Evolutionary conservation across 2,797 vertebrate genomes (phyloP).

Genomic region (Enteromius argenteus): DNA sequence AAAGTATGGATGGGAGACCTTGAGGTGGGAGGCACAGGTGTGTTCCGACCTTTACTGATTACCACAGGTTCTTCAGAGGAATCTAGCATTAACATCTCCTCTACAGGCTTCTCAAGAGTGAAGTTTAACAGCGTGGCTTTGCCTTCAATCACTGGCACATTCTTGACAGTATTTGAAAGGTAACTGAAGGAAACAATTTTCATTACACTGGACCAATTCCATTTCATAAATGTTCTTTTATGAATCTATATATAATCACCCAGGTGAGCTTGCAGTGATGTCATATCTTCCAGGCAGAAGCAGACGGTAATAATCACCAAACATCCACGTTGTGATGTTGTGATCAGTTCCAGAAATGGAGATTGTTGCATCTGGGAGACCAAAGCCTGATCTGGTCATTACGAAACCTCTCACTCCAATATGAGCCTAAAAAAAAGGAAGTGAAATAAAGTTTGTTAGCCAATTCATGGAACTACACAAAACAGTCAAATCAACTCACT

Average conservation of each 20-base stretch:
- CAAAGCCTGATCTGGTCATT: constrained; percentile 78
- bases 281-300: constrained; percentile 91
- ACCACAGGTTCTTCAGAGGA: constrained; percentile 75
- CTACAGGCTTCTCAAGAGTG: constrained; percentile 76
- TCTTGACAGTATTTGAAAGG: constrained; percentile 74
- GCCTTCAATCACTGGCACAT: constrained; percentile 83
- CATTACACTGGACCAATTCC: background rate
- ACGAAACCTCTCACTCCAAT: constrained; percentile 92
- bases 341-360: constrained; percentile 86
- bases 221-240: background rate
- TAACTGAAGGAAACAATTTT: constrained; percentile 59
- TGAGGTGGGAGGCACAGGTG: background rate
- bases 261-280: constrained; percentile 83
- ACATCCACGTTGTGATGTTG: constrained; percentile 86
- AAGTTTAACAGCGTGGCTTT: constrained; percentile 86
- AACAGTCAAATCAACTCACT: constrained; percentile 73
- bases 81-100: constrained; percentile 63
- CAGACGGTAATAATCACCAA: constrained; percentile 91
- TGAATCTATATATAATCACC: constrained; percentile 75
- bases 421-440: constrained; percentile 81
- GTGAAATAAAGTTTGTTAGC: background rate
- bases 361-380: constrained; percentile 78
- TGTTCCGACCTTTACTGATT: background rate
- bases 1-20: constrained; percentile 79
- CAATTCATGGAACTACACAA: background rate